Percentiles rank a stretch among this genome's conserved stretches.
Conservation (phyloP, 2,113 vertebrate genomes). For the Anarrhichthys ocellatus region DNA sequence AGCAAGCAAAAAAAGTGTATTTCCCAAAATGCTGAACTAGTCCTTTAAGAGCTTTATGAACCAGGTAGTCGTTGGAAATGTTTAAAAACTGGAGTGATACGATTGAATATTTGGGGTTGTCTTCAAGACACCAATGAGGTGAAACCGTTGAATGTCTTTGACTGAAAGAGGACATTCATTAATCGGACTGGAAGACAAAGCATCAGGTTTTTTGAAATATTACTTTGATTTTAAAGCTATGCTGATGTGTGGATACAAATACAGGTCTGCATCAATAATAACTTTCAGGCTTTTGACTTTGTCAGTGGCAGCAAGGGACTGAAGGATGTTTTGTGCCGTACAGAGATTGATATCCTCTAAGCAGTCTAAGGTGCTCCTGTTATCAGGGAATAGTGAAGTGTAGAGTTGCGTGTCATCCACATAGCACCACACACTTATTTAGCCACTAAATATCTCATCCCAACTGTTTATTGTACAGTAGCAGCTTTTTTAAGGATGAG, state of each 20-base stretch:
- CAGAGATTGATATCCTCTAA: not conserved
- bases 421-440: not conserved
- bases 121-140: not conserved
- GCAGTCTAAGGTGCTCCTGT: not conserved
- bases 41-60: too few relatives aligned
- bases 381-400: not conserved
- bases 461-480: not conserved
- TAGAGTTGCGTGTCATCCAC: conserved; percentile 5
- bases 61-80: not conserved
- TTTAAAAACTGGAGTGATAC: not conserved
- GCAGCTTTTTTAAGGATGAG: not conserved
- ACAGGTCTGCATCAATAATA: not conserved
- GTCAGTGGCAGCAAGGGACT: not conserved
- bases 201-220: not conserved
- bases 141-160: not conserved
- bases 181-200: not conserved
- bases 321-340: not conserved
- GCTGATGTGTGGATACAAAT: not conserved
- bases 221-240: not conserved
- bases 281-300: not conserved
- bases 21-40: not conserved
- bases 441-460: not conserved
- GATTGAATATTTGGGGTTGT: not conserved
- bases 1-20: not conserved
- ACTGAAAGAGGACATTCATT: not conserved